Evolutionary conservation across 2,888 invertebrate species (phyloP).

Genomic region (Steinernema scapterisci): DNA sequence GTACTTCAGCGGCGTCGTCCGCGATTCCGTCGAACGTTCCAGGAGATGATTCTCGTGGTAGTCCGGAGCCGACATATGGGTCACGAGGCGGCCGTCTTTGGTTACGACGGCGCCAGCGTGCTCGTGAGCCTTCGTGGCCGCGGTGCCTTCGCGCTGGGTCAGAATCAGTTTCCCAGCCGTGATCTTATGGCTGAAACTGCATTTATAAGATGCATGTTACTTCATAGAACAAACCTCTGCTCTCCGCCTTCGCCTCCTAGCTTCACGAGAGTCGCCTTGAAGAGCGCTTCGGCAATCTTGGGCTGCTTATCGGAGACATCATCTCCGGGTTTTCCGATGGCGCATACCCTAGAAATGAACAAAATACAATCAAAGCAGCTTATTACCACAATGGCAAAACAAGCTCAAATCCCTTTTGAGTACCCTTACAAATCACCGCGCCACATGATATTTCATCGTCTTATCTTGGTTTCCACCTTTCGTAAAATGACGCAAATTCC

Average conservation of each 20-base stretch:
- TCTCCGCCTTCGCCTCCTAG: slow-evolving; percentile 45
- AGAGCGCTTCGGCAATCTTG: slow-evolving; percentile 48
- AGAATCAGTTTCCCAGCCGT: slow-evolving; percentile 57
- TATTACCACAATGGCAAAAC: too few species aligned
- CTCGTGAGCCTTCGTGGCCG: slow-evolving; percentile 44
- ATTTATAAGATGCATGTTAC: neutral
- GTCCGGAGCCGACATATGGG: slow-evolving; percentile 41
- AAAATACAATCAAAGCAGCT: too few species aligned
- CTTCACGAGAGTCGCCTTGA: slow-evolving; percentile 54
- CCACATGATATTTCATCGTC: neutral
- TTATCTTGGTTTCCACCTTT: neutral
- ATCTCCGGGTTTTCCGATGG: slow-evolving; percentile 44
- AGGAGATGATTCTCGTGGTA: slow-evolving; percentile 28
- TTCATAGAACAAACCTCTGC: slow-evolving; percentile 27
- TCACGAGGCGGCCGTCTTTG: slow-evolving; percentile 50
- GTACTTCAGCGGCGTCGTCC: slow-evolving; percentile 49
- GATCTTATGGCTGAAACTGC: slow-evolving; percentile 36
- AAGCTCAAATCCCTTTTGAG: too few species aligned
- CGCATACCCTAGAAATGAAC: slow-evolving; percentile 45
- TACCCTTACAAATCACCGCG: too few species aligned
- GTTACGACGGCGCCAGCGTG: slow-evolving; percentile 47
- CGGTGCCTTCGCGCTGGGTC: slow-evolving; percentile 56
- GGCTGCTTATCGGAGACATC: slow-evolving; percentile 34
- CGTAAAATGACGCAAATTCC: neutral
- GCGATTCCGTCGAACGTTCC: slow-evolving; percentile 29